Evolutionary conservation across 1,140 invertebrate genomes (phyloP).

Genomic region (Solenopsis fugax): DNA sequence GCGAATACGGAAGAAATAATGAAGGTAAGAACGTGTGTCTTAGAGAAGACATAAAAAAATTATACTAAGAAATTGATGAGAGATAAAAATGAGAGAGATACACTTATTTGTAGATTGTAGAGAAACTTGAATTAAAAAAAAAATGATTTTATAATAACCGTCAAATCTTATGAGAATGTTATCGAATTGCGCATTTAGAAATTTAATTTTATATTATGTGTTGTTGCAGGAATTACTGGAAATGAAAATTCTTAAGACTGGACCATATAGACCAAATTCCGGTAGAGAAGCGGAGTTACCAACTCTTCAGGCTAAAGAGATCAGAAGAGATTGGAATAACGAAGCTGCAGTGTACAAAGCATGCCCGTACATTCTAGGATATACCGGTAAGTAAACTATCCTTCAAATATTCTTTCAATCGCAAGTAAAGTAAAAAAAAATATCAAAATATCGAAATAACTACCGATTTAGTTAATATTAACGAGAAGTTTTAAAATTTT

Average conservation of each 20-base stretch:
- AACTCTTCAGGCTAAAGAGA: conserved; percentile 73
- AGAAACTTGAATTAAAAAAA: not conserved
- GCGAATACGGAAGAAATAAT: conserved; percentile 91
- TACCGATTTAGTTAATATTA: not conserved
- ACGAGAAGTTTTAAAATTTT: not conserved
- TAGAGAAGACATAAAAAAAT: not conserved
- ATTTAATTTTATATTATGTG: not conserved
- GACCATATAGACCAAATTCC: conserved; percentile 81
- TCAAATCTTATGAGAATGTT: not conserved
- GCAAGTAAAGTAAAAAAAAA: not conserved
- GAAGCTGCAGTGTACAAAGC: conserved; percentile 84
- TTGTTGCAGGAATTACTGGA: conserved; percentile 85
- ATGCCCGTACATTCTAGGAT: conserved; percentile 89
- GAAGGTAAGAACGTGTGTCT: conserved; percentile 84
- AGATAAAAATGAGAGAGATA: not conserved
- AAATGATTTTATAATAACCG: not conserved
- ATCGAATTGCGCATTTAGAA: not conserved
- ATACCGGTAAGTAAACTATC: conserved; percentile 87
- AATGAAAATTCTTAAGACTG: conserved; percentile 84
- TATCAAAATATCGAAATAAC: not conserved
- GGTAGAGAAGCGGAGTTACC: conserved; percentile 70
- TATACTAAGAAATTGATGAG: not conserved
- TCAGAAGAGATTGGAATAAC: conserved; percentile 82
- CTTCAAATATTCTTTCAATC: not conserved
- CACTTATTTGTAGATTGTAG: too few relatives aligned